Conservation (phyloP, 2,113 vertebrate genomes). For the Mellivora capensis region DNA sequence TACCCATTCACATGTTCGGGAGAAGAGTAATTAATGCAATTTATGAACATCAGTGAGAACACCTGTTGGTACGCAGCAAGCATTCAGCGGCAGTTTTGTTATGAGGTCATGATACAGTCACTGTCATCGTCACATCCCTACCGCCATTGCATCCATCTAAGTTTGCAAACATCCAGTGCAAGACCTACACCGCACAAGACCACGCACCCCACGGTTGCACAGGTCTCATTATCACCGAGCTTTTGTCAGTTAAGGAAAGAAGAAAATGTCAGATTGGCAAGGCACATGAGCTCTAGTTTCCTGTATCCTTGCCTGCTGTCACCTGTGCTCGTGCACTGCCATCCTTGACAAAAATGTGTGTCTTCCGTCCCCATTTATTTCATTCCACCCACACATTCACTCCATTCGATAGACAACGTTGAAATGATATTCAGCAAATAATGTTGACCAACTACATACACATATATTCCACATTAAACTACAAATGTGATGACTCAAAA, state of each 20-base stretch:
- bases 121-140: too few species aligned
- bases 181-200: background rate
- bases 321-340: accelerated
- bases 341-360: background rate
- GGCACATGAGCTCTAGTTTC: background rate
- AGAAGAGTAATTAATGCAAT: background rate
- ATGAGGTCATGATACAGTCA: background rate
- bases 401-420: background rate
- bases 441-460: background rate
- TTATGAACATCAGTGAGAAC: background rate
- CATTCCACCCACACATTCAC: background rate
- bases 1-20: background rate
- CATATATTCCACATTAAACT: background rate
- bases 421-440: background rate
- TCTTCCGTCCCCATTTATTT: background rate
- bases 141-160: background rate
- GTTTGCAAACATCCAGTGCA: background rate
- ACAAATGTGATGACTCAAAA: background rate
- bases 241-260: background rate
- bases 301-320: background rate
- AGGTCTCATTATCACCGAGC: background rate
- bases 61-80: background rate
- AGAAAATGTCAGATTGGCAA: background rate
- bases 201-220: background rate
- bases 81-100: background rate